A percentile compares a stretch with the other conserved stretches of the same genome.
These are phyloP conservation scores for Ichneumon xanthorius DNA, from an alignment of 2,888 invertebrate genomes.

Conservation along the genomic window DNA sequence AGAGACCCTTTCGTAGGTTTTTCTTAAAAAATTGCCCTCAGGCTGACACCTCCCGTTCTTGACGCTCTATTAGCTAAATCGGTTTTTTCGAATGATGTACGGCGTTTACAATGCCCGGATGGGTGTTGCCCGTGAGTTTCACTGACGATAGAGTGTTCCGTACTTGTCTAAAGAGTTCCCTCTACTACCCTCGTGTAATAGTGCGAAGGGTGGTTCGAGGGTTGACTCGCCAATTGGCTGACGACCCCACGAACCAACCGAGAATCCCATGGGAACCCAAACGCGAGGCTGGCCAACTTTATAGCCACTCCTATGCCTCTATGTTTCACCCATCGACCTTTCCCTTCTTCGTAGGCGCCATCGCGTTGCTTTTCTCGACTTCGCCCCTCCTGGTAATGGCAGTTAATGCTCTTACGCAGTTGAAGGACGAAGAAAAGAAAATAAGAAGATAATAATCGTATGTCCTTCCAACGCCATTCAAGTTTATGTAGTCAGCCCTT, in stretches of 20 bases:
- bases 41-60: not conserved
- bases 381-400: slow-evolving; percentile 12
- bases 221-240: slow-evolving; percentile 67
- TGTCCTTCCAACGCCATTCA: slow-evolving; percentile 10
- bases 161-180: slow-evolving; percentile 1
- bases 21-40: slow-evolving; percentile 4
- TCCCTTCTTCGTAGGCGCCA: slow-evolving; percentile 45
- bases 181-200: slow-evolving; percentile 27
- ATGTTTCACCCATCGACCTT: slow-evolving; percentile 31
- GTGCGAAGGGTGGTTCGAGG: slow-evolving; percentile 63
- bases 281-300: slow-evolving; percentile 63
- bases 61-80: not conserved
- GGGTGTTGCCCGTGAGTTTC: slow-evolving; percentile 34
- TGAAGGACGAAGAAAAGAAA: slow-evolving; percentile 20
- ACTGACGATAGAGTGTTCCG: not conserved
- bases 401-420: slow-evolving; percentile 5
- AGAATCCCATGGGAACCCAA: slow-evolving; percentile 63
- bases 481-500: slow-evolving; percentile 32
- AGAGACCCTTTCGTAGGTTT: not conserved
- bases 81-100: slow-evolving; percentile 6
- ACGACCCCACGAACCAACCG: slow-evolving; percentile 57
- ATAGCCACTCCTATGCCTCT: slow-evolving; percentile 62
- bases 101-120: slow-evolving; percentile 1
- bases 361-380: slow-evolving; percentile 20
- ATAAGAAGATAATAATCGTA: slow-evolving; percentile 7